Conservation (phyloP, 2,113 vertebrate genomes). For the Crotalus viridis region DNA sequence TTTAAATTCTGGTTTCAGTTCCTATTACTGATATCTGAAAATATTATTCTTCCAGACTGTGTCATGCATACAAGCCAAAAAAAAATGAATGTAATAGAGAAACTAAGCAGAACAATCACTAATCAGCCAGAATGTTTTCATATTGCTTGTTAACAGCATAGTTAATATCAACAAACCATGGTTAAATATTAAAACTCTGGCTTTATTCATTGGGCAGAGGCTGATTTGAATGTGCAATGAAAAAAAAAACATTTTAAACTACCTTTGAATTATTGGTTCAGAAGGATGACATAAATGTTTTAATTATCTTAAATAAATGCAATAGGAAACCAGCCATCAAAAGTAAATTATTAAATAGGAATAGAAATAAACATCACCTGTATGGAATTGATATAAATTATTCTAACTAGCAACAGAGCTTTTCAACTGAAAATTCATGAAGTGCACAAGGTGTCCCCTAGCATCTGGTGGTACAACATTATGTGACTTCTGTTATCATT, state of each 20-base stretch:
- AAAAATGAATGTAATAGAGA: not conserved
- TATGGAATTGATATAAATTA: constrained; percentile 50
- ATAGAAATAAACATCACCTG: constrained; percentile 29
- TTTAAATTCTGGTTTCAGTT: not conserved
- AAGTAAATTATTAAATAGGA: constrained; percentile 55
- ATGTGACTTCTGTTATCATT: constrained; percentile 52
- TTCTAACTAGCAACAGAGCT: constrained; percentile 51
- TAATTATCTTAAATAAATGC: constrained; percentile 48
- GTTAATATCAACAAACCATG: not conserved
- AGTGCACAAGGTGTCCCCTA: constrained; percentile 41
- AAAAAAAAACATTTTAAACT: not conserved
- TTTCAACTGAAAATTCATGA: constrained; percentile 47
- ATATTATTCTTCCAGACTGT: not conserved
- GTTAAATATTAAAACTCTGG: not conserved
- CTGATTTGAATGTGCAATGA: not conserved
- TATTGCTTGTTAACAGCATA: not conserved
- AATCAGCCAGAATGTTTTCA: not conserved
- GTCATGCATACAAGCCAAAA: not conserved
- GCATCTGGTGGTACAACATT: constrained; percentile 40
- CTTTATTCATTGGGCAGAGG: not conserved
- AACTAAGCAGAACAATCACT: not conserved
- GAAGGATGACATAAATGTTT: not conserved
- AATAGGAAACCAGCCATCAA: constrained; percentile 79
- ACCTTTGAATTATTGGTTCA: not conserved
- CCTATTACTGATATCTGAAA: not conserved